Conservation (phyloP, 2,797 vertebrate species). For the Limnodromus scolopaceus region DNA sequence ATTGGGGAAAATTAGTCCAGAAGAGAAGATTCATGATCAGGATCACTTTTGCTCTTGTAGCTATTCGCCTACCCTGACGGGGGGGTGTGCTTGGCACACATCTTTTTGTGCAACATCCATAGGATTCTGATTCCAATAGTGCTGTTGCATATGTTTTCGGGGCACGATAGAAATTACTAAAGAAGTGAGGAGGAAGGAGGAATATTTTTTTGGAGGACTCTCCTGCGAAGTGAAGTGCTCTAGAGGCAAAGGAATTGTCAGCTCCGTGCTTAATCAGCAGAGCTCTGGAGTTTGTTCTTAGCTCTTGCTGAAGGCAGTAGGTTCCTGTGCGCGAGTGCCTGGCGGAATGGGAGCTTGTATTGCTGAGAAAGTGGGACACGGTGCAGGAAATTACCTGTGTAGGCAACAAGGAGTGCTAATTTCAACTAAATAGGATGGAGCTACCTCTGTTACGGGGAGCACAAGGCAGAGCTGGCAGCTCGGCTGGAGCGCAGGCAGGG, state of each 20-base stretch:
- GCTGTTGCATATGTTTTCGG: not conserved
- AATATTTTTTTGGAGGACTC: not conserved
- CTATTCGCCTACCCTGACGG: not conserved
- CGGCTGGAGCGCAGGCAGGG: not conserved
- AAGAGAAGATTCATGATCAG: not conserved
- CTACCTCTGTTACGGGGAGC: not conserved
- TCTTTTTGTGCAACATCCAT: not conserved
- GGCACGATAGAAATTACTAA: not conserved
- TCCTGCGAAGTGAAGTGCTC: not conserved
- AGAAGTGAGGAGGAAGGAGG: not conserved
- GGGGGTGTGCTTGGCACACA: not conserved
- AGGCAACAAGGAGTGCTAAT: not conserved
- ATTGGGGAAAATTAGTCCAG: not conserved
- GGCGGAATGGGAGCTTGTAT: not conserved
- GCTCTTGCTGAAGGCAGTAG: not conserved
- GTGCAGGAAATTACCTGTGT: not conserved
- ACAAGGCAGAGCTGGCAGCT: not conserved
- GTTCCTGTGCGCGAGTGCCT: not conserved
- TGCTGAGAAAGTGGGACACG: conserved; percentile 4
- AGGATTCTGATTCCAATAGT: not conserved
- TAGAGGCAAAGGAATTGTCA: not conserved
- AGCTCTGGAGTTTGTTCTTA: not conserved
- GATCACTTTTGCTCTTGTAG: not conserved
- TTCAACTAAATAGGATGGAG: not conserved
- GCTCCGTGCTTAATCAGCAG: conserved; percentile 27